These are phyloP conservation scores for Eremobia ochroleuca DNA, from an alignment of 2,888 invertebrate genomes.

Conservation along the genomic window DNA sequence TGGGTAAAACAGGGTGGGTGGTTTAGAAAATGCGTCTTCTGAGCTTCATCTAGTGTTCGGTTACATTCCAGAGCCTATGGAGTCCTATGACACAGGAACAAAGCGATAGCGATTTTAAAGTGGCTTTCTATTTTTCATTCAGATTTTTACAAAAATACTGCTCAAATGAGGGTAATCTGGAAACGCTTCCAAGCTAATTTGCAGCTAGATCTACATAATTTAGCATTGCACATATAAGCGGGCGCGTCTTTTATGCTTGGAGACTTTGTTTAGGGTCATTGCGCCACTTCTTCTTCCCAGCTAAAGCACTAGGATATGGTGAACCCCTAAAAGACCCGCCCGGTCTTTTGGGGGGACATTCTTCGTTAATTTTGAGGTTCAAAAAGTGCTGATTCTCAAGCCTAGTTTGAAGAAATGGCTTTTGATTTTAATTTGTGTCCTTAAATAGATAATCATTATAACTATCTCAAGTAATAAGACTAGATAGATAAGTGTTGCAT, in stretches of 20 bases:
- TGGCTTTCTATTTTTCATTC: no score
- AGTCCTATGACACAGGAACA: not conserved
- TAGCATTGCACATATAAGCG: no score
- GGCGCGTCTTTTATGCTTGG: no score
- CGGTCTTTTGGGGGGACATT: no score
- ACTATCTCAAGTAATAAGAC: not conserved
- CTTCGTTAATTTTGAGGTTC: no score
- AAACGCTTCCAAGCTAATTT: not conserved
- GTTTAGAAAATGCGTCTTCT: constrained; percentile 50
- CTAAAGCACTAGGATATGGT: no score
- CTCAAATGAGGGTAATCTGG: not conserved
- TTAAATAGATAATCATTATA: not conserved
- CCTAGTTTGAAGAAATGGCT: no score
- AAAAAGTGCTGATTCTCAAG: no score
- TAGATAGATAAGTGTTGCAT: not conserved
- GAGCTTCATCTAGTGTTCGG: constrained; percentile 62
- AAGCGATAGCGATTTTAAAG: constrained; percentile 42
- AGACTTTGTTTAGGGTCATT: no score
- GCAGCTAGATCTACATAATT: no score
- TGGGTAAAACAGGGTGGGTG: constrained; percentile 4
- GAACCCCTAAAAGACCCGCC: no score
- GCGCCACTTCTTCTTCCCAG: no score
- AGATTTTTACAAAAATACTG: not conserved
- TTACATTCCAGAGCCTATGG: constrained; percentile 48
- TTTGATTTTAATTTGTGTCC: not conserved